Evolutionary conservation across 2,888 invertebrate species (phyloP).

Genomic region (Anodontia alba): DNA sequence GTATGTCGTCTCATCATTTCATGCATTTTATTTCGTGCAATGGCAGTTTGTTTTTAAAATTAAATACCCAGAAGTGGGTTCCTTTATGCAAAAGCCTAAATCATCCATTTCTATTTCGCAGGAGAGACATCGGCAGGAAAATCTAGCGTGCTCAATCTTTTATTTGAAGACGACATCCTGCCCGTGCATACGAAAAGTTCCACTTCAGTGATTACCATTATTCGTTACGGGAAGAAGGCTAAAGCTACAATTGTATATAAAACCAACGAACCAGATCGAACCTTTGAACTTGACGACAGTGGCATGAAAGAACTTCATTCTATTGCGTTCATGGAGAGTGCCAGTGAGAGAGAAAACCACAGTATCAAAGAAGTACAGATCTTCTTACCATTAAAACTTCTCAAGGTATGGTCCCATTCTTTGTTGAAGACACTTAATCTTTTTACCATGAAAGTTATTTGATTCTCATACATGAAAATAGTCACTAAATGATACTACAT

Average conservation of each 20-base stretch:
- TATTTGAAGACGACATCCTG: conserved; percentile 72
- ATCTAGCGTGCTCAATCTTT: conserved; percentile 77
- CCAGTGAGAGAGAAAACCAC: conserved; percentile 52
- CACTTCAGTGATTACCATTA: conserved; percentile 74
- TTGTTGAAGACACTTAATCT: no score
- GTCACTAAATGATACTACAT: no score
- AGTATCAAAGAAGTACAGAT: conserved; percentile 68
- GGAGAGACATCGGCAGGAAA: conserved; percentile 82
- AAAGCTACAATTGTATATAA: conserved; percentile 62
- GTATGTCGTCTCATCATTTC: no score
- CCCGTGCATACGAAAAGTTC: conserved; percentile 75
- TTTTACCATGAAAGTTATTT: no score
- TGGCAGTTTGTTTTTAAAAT: no score
- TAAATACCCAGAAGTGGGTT: no score
- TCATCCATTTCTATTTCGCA: conserved; percentile 49
- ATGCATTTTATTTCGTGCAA: no score
- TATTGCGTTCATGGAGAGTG: conserved; percentile 59
- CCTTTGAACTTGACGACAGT: conserved; percentile 48
- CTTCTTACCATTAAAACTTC: conserved; percentile 58
- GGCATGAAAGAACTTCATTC: conserved; percentile 46
- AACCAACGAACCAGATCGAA: conserved; percentile 29
- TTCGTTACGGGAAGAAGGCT: conserved; percentile 63
- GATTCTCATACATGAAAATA: no score
- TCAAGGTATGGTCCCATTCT: conserved; percentile 55
- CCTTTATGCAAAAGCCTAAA: no score